phyloP scores from a whole-genome alignment of 2,888 invertebrate species.

The Glaucopsyche alexis region DNA sequence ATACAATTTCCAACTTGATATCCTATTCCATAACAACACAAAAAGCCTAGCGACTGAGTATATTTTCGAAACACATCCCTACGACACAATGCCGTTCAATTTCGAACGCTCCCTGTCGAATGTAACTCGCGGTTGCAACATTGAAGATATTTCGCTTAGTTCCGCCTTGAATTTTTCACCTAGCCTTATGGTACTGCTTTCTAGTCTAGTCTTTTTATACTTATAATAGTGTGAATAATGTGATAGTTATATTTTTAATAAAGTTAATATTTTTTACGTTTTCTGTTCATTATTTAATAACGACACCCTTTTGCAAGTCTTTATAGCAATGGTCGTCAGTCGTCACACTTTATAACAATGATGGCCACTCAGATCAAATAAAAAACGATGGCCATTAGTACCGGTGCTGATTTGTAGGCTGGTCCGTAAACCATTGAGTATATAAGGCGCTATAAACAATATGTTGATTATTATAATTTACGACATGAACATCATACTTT shows the following conservation, averaged over 20 bases:
- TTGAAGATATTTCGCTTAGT: slow-evolving; percentile 47
- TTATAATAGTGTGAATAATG: slow-evolving; percentile 33
- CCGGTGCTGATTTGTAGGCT: too few species aligned
- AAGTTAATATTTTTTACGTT: background rate
- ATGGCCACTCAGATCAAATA: too few species aligned
- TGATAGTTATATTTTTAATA: slow-evolving; percentile 21
- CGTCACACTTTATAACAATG: too few species aligned
- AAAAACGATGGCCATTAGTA: too few species aligned
- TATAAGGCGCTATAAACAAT: too few species aligned
- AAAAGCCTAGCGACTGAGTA: slow-evolving; percentile 53
- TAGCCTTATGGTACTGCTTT: slow-evolving; percentile 45
- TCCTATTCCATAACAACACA: slow-evolving; percentile 84
- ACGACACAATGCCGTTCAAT: slow-evolving; percentile 60
- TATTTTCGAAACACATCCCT: slow-evolving; percentile 58
- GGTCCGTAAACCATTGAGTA: too few species aligned
- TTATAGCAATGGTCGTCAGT: too few species aligned
- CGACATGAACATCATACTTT: too few species aligned
- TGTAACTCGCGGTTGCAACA: slow-evolving; percentile 47
- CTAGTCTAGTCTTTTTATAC: slow-evolving; percentile 53
- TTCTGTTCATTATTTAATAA: background rate
- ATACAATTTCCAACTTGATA: slow-evolving; percentile 81
- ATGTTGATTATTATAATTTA: too few species aligned
- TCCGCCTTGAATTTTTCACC: slow-evolving; percentile 49
- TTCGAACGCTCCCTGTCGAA: slow-evolving; percentile 58
- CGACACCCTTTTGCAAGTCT: too few species aligned